These are phyloP conservation scores for Loris lydekkerianus DNA, from an alignment of 2,797 vertebrate species.

Conservation along the genomic window DNA sequence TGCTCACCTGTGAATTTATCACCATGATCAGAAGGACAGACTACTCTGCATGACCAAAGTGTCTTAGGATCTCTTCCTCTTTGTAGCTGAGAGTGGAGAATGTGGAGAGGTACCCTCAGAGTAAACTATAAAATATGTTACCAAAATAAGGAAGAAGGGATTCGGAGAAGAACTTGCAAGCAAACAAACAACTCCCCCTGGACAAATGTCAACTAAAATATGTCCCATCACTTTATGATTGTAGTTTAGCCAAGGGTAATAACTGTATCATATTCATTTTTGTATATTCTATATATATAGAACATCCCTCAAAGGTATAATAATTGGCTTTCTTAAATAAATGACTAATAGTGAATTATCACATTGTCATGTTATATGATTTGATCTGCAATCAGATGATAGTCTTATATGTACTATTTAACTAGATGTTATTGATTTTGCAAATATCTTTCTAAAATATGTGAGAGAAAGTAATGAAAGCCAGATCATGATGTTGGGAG, in stretches of 20 bases:
- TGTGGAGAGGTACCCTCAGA: background rate
- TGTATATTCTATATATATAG: background rate
- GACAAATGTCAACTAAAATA: background rate
- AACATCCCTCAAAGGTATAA: background rate
- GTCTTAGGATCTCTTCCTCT: background rate
- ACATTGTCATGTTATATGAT: background rate
- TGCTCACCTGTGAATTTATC: background rate
- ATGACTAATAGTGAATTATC: background rate
- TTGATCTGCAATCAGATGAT: background rate
- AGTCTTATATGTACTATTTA: background rate
- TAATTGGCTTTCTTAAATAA: background rate
- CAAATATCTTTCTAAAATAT: slow-evolving; percentile 32
- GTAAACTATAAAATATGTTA: background rate
- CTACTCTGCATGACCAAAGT: background rate
- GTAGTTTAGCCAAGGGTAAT: background rate
- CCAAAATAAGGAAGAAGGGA: background rate
- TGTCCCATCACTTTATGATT: background rate
- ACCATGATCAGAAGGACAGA: background rate
- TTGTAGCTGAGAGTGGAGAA: slow-evolving; percentile 3
- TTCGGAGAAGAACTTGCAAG: background rate
- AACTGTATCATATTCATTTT: background rate
- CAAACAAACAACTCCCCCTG: background rate
- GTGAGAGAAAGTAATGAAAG: background rate
- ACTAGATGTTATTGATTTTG: background rate
- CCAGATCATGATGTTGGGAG: background rate